Evolutionary conservation across 2,888 invertebrate genomes (phyloP).

Genomic region (Caenorhabditis imperialis): DNA sequence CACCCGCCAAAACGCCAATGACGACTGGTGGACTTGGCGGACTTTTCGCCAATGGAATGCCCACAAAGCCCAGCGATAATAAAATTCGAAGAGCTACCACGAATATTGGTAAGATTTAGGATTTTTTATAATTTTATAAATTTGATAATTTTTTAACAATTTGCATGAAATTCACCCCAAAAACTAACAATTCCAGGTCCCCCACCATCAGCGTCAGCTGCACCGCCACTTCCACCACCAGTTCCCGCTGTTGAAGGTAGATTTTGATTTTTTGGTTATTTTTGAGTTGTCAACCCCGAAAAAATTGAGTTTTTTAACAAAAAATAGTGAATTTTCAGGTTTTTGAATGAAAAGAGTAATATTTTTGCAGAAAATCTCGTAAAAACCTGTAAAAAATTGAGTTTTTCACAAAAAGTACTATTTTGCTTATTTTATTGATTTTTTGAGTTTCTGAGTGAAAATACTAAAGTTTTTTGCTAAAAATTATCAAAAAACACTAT

Average conservation of each 20-base stretch:
- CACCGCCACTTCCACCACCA: slow-evolving; percentile 43
- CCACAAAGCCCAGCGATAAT: slow-evolving; percentile 74
- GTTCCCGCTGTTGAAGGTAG: slow-evolving; percentile 17
- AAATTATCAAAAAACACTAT: too few relatives aligned
- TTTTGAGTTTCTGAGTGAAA: too few relatives aligned
- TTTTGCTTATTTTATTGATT: too few relatives aligned
- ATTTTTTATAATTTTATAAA: background rate
- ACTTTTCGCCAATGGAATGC: slow-evolving; percentile 75
- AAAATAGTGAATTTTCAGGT: too few relatives aligned
- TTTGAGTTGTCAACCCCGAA: slow-evolving; percentile 1
- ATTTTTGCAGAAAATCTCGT: too few relatives aligned
- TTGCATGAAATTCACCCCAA: too few relatives aligned
- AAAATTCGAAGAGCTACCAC: slow-evolving; percentile 61
- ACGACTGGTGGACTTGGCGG: slow-evolving; percentile 66
- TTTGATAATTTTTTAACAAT: slow-evolving; percentile 2
- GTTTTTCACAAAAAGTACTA: too few relatives aligned
- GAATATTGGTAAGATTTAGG: slow-evolving; percentile 36
- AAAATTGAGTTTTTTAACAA: too few relatives aligned
- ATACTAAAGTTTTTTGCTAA: too few relatives aligned
- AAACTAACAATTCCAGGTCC: slow-evolving; percentile 38
- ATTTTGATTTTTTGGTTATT: too few relatives aligned
- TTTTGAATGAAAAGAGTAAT: too few relatives aligned
- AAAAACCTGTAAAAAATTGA: too few relatives aligned
- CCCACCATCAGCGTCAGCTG: slow-evolving; percentile 49
- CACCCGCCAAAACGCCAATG: slow-evolving; percentile 17